Evolutionary conservation across 2,113 vertebrate species (phyloP).

Genomic region (Centropus bengalensis): DNA sequence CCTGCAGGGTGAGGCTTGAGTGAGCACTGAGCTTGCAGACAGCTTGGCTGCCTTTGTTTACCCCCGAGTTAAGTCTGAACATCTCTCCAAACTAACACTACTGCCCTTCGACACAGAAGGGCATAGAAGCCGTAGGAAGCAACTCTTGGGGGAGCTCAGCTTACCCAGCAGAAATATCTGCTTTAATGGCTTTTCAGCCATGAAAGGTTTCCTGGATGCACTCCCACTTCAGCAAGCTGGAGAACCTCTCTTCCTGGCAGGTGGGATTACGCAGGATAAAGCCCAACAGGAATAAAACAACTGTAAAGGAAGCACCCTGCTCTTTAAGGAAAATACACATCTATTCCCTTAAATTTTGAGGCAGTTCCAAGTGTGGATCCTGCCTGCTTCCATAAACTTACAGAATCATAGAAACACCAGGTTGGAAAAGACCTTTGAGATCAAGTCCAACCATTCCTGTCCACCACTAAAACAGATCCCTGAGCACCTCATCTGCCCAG

Average conservation of each 20-base stretch:
- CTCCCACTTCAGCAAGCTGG: not conserved
- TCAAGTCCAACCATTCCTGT: too few species aligned
- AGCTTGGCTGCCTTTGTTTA: slow-evolving; percentile 10
- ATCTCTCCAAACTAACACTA: not conserved
- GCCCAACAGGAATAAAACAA: slow-evolving; percentile 28
- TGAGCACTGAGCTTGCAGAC: slow-evolving; percentile 5
- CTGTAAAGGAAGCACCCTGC: not conserved
- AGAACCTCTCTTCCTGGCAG: not conserved
- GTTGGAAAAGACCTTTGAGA: too few species aligned
- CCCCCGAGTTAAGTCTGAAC: not conserved
- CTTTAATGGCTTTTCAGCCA: not conserved
- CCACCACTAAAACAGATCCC: too few species aligned
- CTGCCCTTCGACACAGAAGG: not conserved
- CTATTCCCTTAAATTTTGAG: not conserved
- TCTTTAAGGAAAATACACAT: not conserved
- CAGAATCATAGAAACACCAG: too few species aligned
- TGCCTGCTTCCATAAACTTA: not conserved
- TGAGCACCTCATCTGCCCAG: too few species aligned
- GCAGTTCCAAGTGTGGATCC: not conserved
- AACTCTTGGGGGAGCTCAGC: not conserved
- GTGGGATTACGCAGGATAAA: not conserved
- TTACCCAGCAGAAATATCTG: not conserved
- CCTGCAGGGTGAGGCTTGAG: not conserved
- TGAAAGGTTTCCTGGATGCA: not conserved
- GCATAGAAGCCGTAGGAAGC: not conserved